These are phyloP conservation scores for Rhombomys opimus DNA, from an alignment of 2,113 vertebrate genomes.

Conservation along the genomic window DNA sequence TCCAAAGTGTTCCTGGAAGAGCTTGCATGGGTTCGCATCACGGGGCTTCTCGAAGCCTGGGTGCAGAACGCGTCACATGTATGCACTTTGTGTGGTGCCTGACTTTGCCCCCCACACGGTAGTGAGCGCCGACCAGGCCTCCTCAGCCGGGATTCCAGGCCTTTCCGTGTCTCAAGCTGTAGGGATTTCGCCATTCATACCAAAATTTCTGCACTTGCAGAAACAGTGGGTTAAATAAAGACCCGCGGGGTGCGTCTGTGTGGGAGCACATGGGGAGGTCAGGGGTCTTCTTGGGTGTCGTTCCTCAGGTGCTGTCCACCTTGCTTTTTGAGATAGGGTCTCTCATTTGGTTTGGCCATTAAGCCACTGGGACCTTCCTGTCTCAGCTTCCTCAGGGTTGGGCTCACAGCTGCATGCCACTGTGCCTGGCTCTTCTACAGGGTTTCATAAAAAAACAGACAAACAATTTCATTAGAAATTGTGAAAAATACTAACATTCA, in stretches of 20 bases:
- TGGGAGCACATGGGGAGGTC: neutral
- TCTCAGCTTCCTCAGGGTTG: neutral
- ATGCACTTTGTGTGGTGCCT: too few relatives aligned
- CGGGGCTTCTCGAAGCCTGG: neutral
- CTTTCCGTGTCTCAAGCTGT: neutral
- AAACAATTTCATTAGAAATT: neutral
- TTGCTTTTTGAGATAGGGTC: neutral
- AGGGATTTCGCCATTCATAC: neutral
- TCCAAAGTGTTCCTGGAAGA: neutral
- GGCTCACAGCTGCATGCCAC: neutral
- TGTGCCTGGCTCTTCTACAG: neutral
- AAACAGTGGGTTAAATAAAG: neutral
- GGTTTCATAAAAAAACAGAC: neutral
- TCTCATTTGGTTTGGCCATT: neutral
- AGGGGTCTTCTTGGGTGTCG: neutral
- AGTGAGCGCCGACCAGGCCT: too few relatives aligned
- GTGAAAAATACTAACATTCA: neutral
- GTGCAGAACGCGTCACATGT: neutral
- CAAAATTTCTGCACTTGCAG: neutral
- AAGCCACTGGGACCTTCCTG: too few relatives aligned
- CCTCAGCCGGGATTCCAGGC: neutral
- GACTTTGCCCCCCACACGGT: accelerated
- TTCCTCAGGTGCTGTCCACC: neutral
- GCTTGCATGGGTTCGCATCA: neutral
- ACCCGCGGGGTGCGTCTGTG: neutral